Base-by-base conservation (phyloP, 2,888 invertebrate species). In the Pedicia rivosa region DNA sequence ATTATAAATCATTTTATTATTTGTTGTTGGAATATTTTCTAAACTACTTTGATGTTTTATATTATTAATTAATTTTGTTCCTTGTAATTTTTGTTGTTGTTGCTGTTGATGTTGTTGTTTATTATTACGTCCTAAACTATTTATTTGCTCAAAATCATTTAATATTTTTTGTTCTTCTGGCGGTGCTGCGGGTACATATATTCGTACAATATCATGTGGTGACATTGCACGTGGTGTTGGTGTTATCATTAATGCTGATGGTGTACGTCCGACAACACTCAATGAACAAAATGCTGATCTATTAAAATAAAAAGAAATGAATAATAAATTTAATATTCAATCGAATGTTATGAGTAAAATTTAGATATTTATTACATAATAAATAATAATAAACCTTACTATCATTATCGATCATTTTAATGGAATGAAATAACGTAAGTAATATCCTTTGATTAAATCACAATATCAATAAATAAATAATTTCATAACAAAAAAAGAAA, bases 201-300 rank as follows among this genome's bases (percentile, higher is more conserved):
- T 48, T 15, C 47, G 42, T 15, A 48, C 46, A 40, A 48, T 44
- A 35, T 48, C 48, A 27, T 45, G 45, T 16, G 43, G 46, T 10
- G 48, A 46, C 17, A 47, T 47, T 14, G 46, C 44, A 37, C 45
- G 33, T 17, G 46, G 44, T 33, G 48, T 46, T 37, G 46, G 46
- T 22, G 46, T 45, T 36, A 46, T 44, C 43, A 46, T 44, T 41
- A 44, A 41, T 17, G 44, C 40, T 14, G 46, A 46, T 13, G 46
- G 40, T 3, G 46, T 42, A 15, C 45, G 41, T 10, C 44, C 46
- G 24, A 44, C 43, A 14, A 45, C 43, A 29, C 43, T 44, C 26
- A 46, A 37, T 16, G 46, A 45, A 27, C 46, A 42, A 39, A 45
- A 46, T 10, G 44, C 46, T 16, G 46, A 46, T 32, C 46, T 45